A percentile compares a stretch with the other conserved stretches of the same genome.
These are phyloP conservation scores for Oostethus manadensis DNA, from an alignment of 2,113 vertebrate genomes.

Conservation along the genomic window DNA sequence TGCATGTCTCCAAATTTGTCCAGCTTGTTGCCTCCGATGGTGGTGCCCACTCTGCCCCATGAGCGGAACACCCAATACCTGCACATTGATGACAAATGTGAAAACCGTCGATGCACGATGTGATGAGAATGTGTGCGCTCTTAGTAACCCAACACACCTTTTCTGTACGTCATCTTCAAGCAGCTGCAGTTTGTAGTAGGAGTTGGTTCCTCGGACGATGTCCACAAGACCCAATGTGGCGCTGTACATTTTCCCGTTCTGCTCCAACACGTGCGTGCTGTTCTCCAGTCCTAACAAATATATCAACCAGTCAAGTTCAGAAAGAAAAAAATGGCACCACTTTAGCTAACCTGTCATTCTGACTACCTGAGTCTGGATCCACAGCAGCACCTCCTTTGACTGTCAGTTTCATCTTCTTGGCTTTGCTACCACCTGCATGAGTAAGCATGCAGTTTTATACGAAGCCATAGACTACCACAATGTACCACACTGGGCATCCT, in stretches of 20 bases:
- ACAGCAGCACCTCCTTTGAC: conserved; percentile 97
- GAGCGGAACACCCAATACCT: conserved; percentile 99
- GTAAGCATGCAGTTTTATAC: not conserved
- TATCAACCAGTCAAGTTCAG: not conserved
- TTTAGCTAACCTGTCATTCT: not conserved
- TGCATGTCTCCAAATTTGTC: conserved; percentile 91
- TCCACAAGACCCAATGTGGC: conserved; percentile 94
- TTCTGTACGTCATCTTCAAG: conserved; percentile 91
- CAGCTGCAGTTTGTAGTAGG: conserved; percentile 96
- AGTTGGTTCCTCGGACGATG: conserved; percentile 92
- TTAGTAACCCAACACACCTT: conserved; percentile 65
- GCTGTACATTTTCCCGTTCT: conserved; percentile 90
- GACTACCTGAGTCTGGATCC: conserved; percentile 89
- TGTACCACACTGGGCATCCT: no score
- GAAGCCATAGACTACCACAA: not conserved
- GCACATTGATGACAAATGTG: not conserved
- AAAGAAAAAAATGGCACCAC: not conserved
- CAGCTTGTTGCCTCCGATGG: conserved; percentile 93
- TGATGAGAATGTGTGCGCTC: not conserved
- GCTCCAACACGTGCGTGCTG: conserved; percentile 92
- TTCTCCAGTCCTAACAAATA: conserved; percentile 81
- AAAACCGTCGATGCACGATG: not conserved
- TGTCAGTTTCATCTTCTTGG: conserved; percentile 95
- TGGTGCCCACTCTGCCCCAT: conserved; percentile 95
- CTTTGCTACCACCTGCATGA: conserved; percentile 79